A percentile compares a stretch with the other conserved stretches of the same genome.
Conservation (phyloP, 2,797 vertebrate genomes). For the Cynopterus sphinx region DNA sequence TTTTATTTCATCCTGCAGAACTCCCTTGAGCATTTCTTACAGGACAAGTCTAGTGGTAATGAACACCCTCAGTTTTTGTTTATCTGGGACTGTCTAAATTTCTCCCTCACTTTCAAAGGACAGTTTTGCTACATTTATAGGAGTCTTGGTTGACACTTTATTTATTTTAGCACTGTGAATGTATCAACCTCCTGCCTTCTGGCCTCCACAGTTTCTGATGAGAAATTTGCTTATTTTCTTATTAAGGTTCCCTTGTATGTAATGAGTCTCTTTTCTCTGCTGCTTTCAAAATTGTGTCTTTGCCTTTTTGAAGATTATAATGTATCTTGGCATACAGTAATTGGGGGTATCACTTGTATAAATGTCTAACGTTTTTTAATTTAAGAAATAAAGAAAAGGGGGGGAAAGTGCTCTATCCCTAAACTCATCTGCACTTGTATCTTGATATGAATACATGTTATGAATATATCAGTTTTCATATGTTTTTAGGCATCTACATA, state of each 20-base stretch:
- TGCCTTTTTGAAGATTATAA: background rate
- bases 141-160: background rate
- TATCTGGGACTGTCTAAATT: background rate
- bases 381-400: too few species aligned
- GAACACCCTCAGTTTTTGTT: background rate
- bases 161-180: background rate
- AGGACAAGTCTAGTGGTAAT: background rate
- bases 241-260: background rate
- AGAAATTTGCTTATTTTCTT: background rate
- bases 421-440: background rate
- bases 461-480: background rate
- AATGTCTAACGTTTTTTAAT: too few species aligned
- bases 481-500: slow-evolving; percentile 37
- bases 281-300: background rate
- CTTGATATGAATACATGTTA: background rate
- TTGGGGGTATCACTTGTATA: too few species aligned
- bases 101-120: background rate
- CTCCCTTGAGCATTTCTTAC: background rate
- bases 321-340: background rate
- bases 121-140: background rate
- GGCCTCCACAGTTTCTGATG: background rate
- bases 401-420: background rate
- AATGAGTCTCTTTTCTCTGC: background rate
- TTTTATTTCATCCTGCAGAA: background rate
- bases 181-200: background rate